phyloP scores from a whole-genome alignment of 2,888 invertebrate genomes.

The Meganola albula region DNA sequence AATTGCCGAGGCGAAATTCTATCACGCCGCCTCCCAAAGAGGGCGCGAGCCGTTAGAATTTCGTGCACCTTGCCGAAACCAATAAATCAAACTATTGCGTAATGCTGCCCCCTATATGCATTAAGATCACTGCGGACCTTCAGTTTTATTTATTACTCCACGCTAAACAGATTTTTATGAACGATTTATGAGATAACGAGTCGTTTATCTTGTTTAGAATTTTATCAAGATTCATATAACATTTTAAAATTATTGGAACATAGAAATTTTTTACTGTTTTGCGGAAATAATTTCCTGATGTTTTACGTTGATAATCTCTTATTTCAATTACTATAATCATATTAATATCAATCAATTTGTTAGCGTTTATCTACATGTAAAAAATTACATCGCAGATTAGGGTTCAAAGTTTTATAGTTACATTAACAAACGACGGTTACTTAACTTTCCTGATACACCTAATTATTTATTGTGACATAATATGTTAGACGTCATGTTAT shows the following conservation, averaged over 20 bases:
- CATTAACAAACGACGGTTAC: conserved; percentile 30
- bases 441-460: conserved; percentile 29
- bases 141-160: conserved; percentile 64
- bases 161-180: conserved; percentile 65
- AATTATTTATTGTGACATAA: conserved; percentile 50
- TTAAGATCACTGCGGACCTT: conserved; percentile 53
- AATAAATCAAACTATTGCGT: conserved; percentile 75
- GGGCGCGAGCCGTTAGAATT: conserved; percentile 60
- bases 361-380: conserved; percentile 8
- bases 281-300: conserved; percentile 3
- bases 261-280: conserved; percentile 10
- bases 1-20: conserved; percentile 66
- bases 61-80: conserved; percentile 70
- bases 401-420: conserved; percentile 17
- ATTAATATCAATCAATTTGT: conserved; percentile 11
- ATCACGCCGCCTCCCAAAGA: conserved; percentile 51
- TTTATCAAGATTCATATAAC: conserved; percentile 29
- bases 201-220: conserved; percentile 34
- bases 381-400: conserved; percentile 13
- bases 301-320: conserved; percentile 6
- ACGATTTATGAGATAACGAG: conserved; percentile 47
- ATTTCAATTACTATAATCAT: conserved; percentile 9
- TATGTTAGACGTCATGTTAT: conserved; percentile 52
- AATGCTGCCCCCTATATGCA: conserved; percentile 71
- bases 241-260: conserved; percentile 24